These are phyloP conservation scores for Xestia c-nigrum DNA, from an alignment of 2,888 invertebrate genomes.

Conservation along the genomic window DNA sequence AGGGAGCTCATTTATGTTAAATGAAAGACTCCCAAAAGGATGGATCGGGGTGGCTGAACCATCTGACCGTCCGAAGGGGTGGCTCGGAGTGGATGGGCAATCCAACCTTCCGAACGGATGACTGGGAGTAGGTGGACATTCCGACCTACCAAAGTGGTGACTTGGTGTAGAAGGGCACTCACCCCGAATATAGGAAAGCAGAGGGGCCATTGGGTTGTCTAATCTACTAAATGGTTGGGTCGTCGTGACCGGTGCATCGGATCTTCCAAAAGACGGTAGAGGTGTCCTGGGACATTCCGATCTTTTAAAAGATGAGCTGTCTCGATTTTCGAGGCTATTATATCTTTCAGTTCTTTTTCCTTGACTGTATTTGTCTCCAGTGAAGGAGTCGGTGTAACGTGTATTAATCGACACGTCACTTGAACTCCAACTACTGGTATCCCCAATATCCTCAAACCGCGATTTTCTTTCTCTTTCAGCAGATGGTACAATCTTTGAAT, in stretches of 20 bases:
- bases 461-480: constrained; percentile 46
- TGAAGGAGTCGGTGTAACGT: constrained; percentile 57
- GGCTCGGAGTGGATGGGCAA: constrained; percentile 66
- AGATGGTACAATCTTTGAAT: constrained; percentile 60
- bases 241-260: constrained; percentile 71
- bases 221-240: constrained; percentile 68
- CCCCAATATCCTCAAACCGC: constrained; percentile 56
- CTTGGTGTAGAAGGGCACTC: constrained; percentile 78
- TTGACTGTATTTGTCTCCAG: constrained; percentile 53
- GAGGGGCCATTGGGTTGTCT: constrained; percentile 62
- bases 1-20: constrained; percentile 67
- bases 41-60: constrained; percentile 64
- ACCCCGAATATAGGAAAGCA: constrained; percentile 69
- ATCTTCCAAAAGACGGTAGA: constrained; percentile 68
- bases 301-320: constrained; percentile 65
- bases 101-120: constrained; percentile 72
- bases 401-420: constrained; percentile 58
- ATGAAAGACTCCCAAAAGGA: constrained; percentile 69
- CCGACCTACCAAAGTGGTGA: constrained; percentile 74
- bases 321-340: constrained; percentile 66
- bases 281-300: constrained; percentile 67
- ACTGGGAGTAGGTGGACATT: constrained; percentile 70
- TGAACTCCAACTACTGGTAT: constrained; percentile 56
- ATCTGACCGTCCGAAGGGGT: constrained; percentile 69
- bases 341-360: constrained; percentile 66